These are phyloP conservation scores for Oryzias sinensis DNA, from an alignment of 2,797 vertebrate species.

Conservation along the genomic window DNA sequence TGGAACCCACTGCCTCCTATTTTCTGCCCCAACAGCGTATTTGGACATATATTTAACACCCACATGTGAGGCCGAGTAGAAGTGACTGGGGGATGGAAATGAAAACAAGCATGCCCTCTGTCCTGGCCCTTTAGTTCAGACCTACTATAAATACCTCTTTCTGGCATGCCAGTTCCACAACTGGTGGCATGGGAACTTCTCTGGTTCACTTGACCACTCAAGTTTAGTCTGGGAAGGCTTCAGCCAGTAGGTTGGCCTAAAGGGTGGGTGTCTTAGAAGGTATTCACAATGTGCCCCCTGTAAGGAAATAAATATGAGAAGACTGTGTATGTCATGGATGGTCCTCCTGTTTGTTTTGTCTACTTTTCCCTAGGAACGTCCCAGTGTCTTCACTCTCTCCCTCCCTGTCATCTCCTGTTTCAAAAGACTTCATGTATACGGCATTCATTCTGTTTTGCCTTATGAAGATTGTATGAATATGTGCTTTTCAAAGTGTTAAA, in stretches of 20 bases:
- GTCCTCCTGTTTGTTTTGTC: conserved; percentile 56
- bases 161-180: conserved; percentile 86
- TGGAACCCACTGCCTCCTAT: conserved; percentile 41
- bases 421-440: conserved; percentile 74
- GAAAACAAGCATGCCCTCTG: conserved; percentile 95
- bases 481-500: conserved; percentile 78
- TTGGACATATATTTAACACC: conserved; percentile 83
- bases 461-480: conserved; percentile 83
- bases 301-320: conserved; percentile 19
- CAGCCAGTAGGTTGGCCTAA: conserved; percentile 35
- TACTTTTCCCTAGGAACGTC: conserved; percentile 61
- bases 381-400: conserved; percentile 58
- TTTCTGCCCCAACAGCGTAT: conserved; percentile 64
- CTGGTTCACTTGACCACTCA: conserved; percentile 60
- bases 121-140: conserved; percentile 77
- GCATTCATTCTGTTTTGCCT: conserved; percentile 80
- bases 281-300: conserved; percentile 31
- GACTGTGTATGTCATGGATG: conserved; percentile 37
- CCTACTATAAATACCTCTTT: conserved; percentile 93
- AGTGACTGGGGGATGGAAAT: conserved; percentile 91
- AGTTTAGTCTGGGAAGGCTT: conserved; percentile 74
- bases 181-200: conserved; percentile 95
- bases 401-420: conserved; percentile 60
- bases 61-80: conserved; percentile 81
- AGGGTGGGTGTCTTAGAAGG: conserved; percentile 38